Evolutionary conservation across 2,113 vertebrate species (phyloP).

Genomic region (Oncorhynchus masou): DNA sequence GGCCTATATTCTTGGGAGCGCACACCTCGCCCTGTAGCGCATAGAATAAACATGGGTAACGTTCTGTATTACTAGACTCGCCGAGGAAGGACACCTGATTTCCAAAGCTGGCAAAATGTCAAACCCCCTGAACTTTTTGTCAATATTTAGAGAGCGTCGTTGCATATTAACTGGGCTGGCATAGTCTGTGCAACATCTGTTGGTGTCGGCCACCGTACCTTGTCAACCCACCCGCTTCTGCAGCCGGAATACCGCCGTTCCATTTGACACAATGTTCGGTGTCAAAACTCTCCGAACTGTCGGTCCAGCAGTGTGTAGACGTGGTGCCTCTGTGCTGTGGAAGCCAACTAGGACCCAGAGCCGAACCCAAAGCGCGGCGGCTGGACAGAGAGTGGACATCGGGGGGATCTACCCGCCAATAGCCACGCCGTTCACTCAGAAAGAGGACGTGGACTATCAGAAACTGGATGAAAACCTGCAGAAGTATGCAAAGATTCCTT

Average conservation of each 20-base stretch:
- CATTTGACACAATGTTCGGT: conserved; percentile 24
- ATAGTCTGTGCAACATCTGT: conserved; percentile 3
- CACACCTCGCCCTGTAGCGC: background rate
- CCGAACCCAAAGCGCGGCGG: conserved; percentile 1
- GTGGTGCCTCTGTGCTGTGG: conserved; percentile 12
- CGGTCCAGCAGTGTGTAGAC: conserved; percentile 18
- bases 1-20: no score
- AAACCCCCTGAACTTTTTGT: conserved; percentile 20
- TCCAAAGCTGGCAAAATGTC: background rate
- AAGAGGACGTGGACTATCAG: conserved; percentile 80
- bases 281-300: conserved; percentile 20
- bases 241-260: no score
- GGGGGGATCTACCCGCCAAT: conserved; percentile 88
- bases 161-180: conserved; percentile 61
- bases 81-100: background rate
- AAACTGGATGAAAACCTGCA: conserved; percentile 82
- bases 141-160: conserved; percentile 58
- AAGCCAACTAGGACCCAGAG: background rate
- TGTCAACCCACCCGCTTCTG: background rate
- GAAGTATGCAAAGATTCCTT: conserved; percentile 77
- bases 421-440: conserved; percentile 83
- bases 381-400: conserved; percentile 68
- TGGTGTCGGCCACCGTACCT: background rate
- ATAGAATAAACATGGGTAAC: background rate
- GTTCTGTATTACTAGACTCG: background rate